Evolutionary conservation across 2,797 vertebrate species (phyloP), one percentile per base, ranked within the genome.

Genomic region (Enteromius afrohamiltoni): DNA sequence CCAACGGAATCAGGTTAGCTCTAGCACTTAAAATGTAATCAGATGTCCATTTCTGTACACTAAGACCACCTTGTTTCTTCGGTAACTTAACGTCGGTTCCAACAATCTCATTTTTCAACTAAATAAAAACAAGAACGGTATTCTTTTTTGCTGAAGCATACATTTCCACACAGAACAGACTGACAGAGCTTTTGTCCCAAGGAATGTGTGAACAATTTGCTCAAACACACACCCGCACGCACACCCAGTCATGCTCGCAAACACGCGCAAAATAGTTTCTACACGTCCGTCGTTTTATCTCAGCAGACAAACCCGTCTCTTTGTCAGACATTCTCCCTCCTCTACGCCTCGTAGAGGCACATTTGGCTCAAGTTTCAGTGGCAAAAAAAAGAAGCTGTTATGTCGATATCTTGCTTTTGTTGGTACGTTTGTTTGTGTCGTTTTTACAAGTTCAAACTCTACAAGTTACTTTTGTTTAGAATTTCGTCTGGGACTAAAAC

Each of bases 401-500:
- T 81, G 85, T 82, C 55, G 21, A 51, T 80, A 62, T 86, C 90
- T 91, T 89, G 86, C 83, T 93, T 88, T 85, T 87, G 87, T 92
- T 90, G 89, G 69, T 89, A 85, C 87, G 88, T 86, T 85, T 82
- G 17, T 80, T 45, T 85, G 75, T 83, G 78, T 87, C 70, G 37
- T 85, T 83, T 79, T 85, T 82, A 83, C 94, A 96, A 92, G 91
- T 94, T 96, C 96, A 97, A 97, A 98, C 96, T 96, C 86, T 83
- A 97, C 95, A 97, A 96, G 96, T 96, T 96, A 96, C 97, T 97
- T 74, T 74, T 97, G 97, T 97, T 98, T 97, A 96, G 97, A 97
- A 97, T 97, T 98, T 97, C 95, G 96, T 97, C 97, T 98, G 98
- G 97, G 98, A 99, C 97, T 99, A 99, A 99, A 99, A 99, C 98